Conservation (phyloP, 2,113 vertebrate genomes). For the Laticauda colubrina region DNA sequence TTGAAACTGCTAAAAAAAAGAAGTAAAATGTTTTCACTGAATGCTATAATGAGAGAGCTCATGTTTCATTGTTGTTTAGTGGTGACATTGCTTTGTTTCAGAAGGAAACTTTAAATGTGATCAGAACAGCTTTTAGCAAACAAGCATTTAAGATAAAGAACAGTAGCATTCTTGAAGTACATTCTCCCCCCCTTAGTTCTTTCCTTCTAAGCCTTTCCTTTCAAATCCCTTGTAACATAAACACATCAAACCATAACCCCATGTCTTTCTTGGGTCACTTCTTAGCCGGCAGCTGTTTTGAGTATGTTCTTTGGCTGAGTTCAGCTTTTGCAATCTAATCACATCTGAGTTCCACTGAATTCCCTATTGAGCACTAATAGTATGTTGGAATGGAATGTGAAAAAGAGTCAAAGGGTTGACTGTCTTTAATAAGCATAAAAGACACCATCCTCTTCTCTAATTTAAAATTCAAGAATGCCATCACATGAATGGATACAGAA, state of each 20-base stretch:
- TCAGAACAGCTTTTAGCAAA: conserved; percentile 28
- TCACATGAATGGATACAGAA: conserved; percentile 42
- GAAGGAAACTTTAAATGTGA: background rate
- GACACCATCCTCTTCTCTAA: background rate
- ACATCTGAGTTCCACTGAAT: conserved; percentile 8
- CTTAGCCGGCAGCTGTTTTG: conserved; percentile 32
- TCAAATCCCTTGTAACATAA: conserved; percentile 24
- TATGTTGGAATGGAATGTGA: conserved; percentile 28
- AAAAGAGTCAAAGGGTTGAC: conserved; percentile 45
- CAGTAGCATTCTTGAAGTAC: conserved; percentile 13
- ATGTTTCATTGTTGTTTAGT: background rate
- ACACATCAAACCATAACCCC: conserved; percentile 25
- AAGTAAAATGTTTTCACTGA: conserved; percentile 1
- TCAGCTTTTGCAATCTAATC: conserved; percentile 43
- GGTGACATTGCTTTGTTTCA: background rate
- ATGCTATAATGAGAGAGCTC: background rate
- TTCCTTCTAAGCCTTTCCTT: conserved; percentile 36
- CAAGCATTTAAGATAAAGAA: conserved; percentile 8
- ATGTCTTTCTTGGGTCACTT: conserved; percentile 15
- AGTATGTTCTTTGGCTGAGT: conserved; percentile 26
- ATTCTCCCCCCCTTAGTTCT: background rate
- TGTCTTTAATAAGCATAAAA: conserved; percentile 52
- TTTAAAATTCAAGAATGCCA: conserved; percentile 47
- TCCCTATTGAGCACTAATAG: conserved; percentile 20
- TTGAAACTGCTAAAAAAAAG: background rate